Evolutionary conservation across 2,113 vertebrate genomes (phyloP), one percentile per base, ranked within the genome.

Genomic region (Puffinus mauretanicus): DNA sequence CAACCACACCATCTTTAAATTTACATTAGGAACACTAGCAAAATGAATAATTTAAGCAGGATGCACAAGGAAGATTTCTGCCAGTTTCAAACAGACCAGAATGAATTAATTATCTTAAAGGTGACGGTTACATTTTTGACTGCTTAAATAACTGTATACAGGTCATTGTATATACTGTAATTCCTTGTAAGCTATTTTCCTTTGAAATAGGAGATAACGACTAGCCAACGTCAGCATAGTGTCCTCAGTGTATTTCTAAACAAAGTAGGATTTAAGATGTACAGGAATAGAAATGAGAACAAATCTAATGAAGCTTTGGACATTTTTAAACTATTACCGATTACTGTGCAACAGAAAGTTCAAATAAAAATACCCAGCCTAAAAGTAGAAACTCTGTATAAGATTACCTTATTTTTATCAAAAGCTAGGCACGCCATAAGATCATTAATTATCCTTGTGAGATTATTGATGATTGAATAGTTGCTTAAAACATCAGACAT

Each of bases 381-480:
- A 65, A 79, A 81, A 87, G 13, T 25, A 67, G 44, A 91, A 95
- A 88, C 1, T 67, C 44, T 73, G 16, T n/a, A 25, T 71, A 54
- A 62, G 2, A 52, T 98, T 98, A 98, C 98, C 98, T 98, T 98
- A 84, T 97, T 96, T 96, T 96, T 94, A 65, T 96, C 93, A 94
- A 92, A 95, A 72, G 96, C 96, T 81, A 98, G 83, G 54, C 98
- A 98, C 86, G 87, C 96, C 97, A 98, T 93, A 76, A 98, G 96
- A 88, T 98, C 98, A 92, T 97, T 98, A 75, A 98, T 97, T 93
- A 98, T 98, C 88, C 98, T 97, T 54, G 96, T 97, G 95, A 98
- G 98, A 93, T 98, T 98, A 97, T 98, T 97, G 97, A 98, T 98
- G 84, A 98, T 98, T 70, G 96, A 98, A 93, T 98, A 98, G 93